These are phyloP conservation scores for Grantiella picta DNA, from an alignment of 2,113 vertebrate genomes.

Conservation along the genomic window DNA sequence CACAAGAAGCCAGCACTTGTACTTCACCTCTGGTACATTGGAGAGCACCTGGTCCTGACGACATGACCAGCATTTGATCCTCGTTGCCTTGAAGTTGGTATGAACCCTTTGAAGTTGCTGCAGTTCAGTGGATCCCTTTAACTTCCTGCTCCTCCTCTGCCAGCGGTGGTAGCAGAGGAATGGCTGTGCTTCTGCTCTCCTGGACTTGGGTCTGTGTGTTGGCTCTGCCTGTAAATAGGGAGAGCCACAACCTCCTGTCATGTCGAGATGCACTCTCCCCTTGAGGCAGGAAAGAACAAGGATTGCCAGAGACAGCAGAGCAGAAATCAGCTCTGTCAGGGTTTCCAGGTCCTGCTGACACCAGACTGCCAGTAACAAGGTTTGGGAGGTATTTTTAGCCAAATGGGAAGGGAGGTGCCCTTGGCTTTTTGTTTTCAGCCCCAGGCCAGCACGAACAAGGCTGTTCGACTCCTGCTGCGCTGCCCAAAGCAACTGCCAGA, in stretches of 20 bases:
- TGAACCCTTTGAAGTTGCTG: background rate
- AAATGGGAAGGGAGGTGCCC: slow-evolving; percentile 19
- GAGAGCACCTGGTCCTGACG: slow-evolving; percentile 6
- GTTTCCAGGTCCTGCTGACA: slow-evolving; percentile 20
- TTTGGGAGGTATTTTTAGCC: slow-evolving; percentile 52
- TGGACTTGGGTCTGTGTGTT: background rate
- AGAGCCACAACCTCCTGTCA: background rate
- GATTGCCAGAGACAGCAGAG: background rate
- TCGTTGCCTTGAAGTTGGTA: background rate
- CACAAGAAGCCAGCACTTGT: background rate
- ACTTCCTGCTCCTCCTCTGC: background rate
- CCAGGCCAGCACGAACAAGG: background rate
- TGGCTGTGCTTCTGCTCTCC: background rate
- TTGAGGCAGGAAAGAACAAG: background rate
- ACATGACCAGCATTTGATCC: slow-evolving; percentile 2
- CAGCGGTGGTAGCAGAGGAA: background rate
- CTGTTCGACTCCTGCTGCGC: background rate
- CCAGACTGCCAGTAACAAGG: slow-evolving; percentile 20
- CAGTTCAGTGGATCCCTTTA: slow-evolving; percentile 23
- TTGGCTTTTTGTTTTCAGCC: background rate
- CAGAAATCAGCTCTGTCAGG: slow-evolving; percentile 32
- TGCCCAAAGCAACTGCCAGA: background rate
- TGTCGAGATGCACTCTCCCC: background rate
- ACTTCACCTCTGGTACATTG: slow-evolving; percentile 2
- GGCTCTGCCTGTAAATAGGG: background rate